phyloP scores from a whole-genome alignment of 2,888 invertebrate species.

The Mesochorus sp. region DNA sequence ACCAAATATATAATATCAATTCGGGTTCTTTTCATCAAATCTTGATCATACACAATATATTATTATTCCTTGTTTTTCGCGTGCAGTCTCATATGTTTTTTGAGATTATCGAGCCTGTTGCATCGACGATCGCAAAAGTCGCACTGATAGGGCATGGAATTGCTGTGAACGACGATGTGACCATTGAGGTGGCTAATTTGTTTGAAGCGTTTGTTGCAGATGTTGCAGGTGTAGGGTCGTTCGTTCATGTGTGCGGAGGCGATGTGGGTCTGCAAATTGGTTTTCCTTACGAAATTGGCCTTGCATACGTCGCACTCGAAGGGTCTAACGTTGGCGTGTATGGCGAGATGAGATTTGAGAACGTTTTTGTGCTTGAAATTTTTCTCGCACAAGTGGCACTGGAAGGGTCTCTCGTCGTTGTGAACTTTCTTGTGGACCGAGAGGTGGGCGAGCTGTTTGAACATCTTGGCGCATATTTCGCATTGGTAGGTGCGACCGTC shows the following conservation, averaged over 20 bases:
- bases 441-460: slow-evolving; percentile 75
- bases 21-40: too few species aligned
- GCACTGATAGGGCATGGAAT: slow-evolving; percentile 77
- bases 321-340: slow-evolving; percentile 81
- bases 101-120: slow-evolving; percentile 76
- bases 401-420: slow-evolving; percentile 82
- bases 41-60: not conserved
- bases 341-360: slow-evolving; percentile 81
- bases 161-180: slow-evolving; percentile 76
- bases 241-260: slow-evolving; percentile 77
- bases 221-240: slow-evolving; percentile 73
- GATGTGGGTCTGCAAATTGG: slow-evolving; percentile 76
- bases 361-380: slow-evolving; percentile 83
- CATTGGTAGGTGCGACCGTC: slow-evolving; percentile 76
- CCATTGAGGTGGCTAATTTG: slow-evolving; percentile 76
- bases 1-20: too few species aligned
- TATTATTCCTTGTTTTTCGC: slow-evolving; percentile 69
- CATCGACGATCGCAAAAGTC: slow-evolving; percentile 76
- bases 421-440: slow-evolving; percentile 82
- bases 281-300: slow-evolving; percentile 79
- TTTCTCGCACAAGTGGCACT: slow-evolving; percentile 83
- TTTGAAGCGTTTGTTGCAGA: slow-evolving; percentile 75
- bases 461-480: slow-evolving; percentile 78
- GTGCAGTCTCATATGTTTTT: slow-evolving; percentile 77
- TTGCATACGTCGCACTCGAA: slow-evolving; percentile 83